Percentiles rank a stretch among this genome's conserved stretches.
Evolutionary conservation across 2,113 vertebrate genomes (phyloP).

Genomic region (rabbit (Oryctolagus cuniculus)): DNA sequence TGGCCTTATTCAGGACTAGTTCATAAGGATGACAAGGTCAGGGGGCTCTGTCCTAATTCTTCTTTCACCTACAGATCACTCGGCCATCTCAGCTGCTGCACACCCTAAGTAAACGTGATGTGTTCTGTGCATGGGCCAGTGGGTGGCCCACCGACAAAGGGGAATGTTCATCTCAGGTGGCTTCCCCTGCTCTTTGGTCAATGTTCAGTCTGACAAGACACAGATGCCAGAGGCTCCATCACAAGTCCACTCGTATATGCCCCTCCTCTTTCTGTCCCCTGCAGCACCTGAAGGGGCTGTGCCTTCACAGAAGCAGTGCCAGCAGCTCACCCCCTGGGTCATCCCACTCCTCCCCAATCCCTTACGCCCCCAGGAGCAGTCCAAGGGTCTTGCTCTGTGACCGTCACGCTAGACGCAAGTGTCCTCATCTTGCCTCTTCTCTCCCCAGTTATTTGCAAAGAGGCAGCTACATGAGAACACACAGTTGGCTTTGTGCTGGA

Average conservation of each 20-base stretch:
- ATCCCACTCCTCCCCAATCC: not conserved
- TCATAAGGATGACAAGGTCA: not conserved
- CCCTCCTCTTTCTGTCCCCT: not conserved
- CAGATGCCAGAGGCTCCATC: not conserved
- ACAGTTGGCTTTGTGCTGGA: slow-evolving; percentile 43
- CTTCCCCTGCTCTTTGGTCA: not conserved
- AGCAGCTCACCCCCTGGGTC: not conserved
- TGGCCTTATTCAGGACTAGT: not conserved
- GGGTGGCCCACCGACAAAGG: not conserved
- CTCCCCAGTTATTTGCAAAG: not conserved
- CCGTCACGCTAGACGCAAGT: not conserved
- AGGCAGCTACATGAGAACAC: not conserved
- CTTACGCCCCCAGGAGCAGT: not conserved
- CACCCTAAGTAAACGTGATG: not conserved
- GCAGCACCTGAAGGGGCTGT: not conserved
- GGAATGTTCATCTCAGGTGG: not conserved
- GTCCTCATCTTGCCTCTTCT: slow-evolving; percentile 1
- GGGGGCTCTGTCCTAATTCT: not conserved
- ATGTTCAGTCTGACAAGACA: not conserved
- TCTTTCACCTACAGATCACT: not conserved
- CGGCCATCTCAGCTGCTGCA: not conserved
- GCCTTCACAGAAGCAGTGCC: not conserved
- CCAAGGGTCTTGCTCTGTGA: not conserved
- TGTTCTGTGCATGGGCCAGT: not conserved
- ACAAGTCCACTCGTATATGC: not conserved